phyloP scores from a whole-genome alignment of 2,113 vertebrate genomes.

The Catagonus wagneri region DNA sequence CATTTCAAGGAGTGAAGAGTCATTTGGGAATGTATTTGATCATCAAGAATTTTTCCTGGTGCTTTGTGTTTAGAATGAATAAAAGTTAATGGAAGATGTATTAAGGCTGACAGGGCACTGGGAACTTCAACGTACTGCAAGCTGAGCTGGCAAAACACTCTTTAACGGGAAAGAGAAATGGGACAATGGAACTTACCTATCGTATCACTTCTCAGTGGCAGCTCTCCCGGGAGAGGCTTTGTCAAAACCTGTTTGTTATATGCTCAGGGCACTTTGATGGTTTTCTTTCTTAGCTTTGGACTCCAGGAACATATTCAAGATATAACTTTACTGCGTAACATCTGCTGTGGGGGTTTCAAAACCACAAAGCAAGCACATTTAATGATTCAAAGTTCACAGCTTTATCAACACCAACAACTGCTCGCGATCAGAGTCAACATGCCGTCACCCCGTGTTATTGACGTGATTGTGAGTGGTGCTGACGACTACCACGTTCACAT shows the following conservation, averaged over 20 bases:
- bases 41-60: slow-evolving; percentile 61
- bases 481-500: slow-evolving; percentile 70
- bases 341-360: slow-evolving; percentile 80
- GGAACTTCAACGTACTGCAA: slow-evolving; percentile 63
- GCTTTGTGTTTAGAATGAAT: slow-evolving; percentile 77
- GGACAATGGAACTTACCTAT: slow-evolving; percentile 69
- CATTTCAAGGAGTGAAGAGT: slow-evolving; percentile 81
- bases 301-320: slow-evolving; percentile 70
- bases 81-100: slow-evolving; percentile 78
- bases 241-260: slow-evolving; percentile 74
- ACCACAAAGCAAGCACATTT: slow-evolving; percentile 80
- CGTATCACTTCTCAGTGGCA: slow-evolving; percentile 62
- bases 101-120: slow-evolving; percentile 79
- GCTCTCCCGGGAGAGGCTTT: slow-evolving; percentile 64
- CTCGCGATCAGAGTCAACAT: slow-evolving; percentile 79
- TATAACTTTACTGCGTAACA: slow-evolving; percentile 75
- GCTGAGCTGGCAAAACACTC: slow-evolving; percentile 73
- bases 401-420: slow-evolving; percentile 83
- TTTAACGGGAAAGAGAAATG: slow-evolving; percentile 67
- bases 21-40: slow-evolving; percentile 81
- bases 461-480: slow-evolving; percentile 69
- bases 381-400: slow-evolving; percentile 82
- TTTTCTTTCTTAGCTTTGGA: slow-evolving; percentile 74
- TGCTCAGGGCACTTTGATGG: slow-evolving; percentile 70
- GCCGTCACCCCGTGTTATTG: slow-evolving; percentile 76